Evolutionary conservation across 2,888 invertebrate species (phyloP).

Genomic region (Sphinx pinastri): DNA sequence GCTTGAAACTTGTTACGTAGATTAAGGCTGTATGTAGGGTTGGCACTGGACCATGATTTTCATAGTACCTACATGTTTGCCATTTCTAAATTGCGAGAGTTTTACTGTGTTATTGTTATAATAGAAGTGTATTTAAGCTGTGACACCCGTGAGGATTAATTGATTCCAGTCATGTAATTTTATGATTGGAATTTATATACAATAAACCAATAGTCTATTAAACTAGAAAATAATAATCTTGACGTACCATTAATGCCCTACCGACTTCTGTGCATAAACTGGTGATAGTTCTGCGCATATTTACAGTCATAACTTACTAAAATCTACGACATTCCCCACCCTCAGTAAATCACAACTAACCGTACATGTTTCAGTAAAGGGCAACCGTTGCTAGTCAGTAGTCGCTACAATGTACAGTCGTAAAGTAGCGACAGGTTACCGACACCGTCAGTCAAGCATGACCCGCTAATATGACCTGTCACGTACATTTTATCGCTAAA

Average conservation of each 20-base stretch:
- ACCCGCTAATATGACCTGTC: slow-evolving; percentile 42
- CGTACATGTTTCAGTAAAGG: not conserved
- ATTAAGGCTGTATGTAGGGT: slow-evolving; percentile 16
- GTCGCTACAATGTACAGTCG: slow-evolving; percentile 8
- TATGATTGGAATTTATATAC: too few relatives aligned
- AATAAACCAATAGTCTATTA: too few relatives aligned
- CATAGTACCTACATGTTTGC: too few relatives aligned
- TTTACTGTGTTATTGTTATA: too few relatives aligned
- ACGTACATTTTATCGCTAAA: slow-evolving; percentile 50
- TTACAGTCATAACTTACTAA: not conserved
- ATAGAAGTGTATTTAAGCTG: too few relatives aligned
- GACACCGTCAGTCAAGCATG: slow-evolving; percentile 31
- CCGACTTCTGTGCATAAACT: too few relatives aligned
- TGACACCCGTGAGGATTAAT: too few relatives aligned
- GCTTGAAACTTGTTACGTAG: slow-evolving; percentile 11
- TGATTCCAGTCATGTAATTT: too few relatives aligned
- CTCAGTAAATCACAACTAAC: not conserved
- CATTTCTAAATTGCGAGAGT: too few relatives aligned
- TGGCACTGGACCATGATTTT: not conserved
- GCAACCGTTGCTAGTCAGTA: not conserved
- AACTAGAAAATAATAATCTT: too few relatives aligned
- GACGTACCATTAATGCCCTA: too few relatives aligned
- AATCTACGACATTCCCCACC: not conserved
- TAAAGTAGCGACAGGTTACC: slow-evolving; percentile 25
- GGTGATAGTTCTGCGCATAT: too few relatives aligned